These are phyloP conservation scores for Pavo muticus DNA, from an alignment of 2,113 vertebrate genomes.

Conservation along the genomic window DNA sequence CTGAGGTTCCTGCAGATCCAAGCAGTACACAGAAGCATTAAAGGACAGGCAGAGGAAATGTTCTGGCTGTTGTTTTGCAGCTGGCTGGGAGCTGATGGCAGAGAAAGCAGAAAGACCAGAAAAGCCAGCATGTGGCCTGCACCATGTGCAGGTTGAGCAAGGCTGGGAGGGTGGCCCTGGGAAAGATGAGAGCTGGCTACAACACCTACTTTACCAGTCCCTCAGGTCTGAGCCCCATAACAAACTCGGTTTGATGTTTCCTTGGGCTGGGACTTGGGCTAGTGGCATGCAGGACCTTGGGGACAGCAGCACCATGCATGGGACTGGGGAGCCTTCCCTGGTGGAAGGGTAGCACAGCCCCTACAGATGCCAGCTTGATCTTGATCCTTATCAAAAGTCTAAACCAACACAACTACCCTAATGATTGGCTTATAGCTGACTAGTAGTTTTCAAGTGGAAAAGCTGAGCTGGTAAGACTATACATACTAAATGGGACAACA, in stretches of 20 bases:
- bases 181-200: accelerated
- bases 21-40: not conserved
- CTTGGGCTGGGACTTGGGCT: accelerated
- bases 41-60: not conserved
- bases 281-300: not conserved
- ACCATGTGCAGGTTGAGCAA: not conserved
- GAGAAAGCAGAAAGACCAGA: not conserved
- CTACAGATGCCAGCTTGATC: not conserved
- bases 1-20: not conserved
- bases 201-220: not conserved
- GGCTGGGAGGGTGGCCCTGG: not conserved
- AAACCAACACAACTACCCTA: not conserved
- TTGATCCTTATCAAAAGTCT: not conserved
- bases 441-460: not conserved
- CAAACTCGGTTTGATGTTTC: not conserved
- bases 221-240: not conserved
- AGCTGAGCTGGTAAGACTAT: not conserved
- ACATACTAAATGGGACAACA: accelerated
- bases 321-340: not conserved
- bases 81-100: not conserved
- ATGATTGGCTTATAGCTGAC: not conserved
- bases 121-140: not conserved
- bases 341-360: not conserved
- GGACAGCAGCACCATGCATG: accelerated
- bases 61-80: not conserved